Evolutionary conservation across 2,888 invertebrate genomes (phyloP).

Genomic region (Phymatocera aterrima): DNA sequence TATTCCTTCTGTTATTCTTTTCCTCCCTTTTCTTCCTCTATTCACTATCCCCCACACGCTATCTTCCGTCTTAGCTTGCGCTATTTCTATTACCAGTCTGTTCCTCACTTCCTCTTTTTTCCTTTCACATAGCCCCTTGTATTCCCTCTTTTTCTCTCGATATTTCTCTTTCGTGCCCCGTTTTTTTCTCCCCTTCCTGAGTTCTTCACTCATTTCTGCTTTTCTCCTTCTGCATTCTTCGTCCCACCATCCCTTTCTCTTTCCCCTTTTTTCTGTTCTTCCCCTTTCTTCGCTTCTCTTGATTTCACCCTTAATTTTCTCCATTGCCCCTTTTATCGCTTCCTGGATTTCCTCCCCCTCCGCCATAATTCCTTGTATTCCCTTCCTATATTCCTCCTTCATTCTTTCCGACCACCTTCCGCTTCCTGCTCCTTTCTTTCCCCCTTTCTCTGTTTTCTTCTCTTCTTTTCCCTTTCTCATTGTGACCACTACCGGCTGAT

Average conservation of each 20-base stretch:
- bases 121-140: background rate
- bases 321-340: background rate
- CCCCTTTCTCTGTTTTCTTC: background rate
- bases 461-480: background rate
- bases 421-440: background rate
- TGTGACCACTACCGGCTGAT: background rate
- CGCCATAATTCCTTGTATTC: background rate
- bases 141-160: too few relatives aligned
- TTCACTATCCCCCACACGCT: background rate
- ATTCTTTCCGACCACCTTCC: background rate
- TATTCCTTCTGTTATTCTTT: background rate
- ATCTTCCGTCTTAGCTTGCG: background rate
- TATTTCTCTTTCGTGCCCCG: background rate
- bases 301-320: background rate
- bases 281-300: too few relatives aligned
- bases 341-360: background rate
- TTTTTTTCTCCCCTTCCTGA: background rate
- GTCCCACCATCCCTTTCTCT: background rate
- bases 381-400: background rate
- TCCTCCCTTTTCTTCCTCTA: background rate
- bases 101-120: background rate
- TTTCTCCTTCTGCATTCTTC: background rate
- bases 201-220: background rate
- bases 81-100: background rate
- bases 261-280: background rate